These are phyloP conservation scores for Caenorhabditis panamensis DNA, from an alignment of 2,888 invertebrate species.

Conservation along the genomic window DNA sequence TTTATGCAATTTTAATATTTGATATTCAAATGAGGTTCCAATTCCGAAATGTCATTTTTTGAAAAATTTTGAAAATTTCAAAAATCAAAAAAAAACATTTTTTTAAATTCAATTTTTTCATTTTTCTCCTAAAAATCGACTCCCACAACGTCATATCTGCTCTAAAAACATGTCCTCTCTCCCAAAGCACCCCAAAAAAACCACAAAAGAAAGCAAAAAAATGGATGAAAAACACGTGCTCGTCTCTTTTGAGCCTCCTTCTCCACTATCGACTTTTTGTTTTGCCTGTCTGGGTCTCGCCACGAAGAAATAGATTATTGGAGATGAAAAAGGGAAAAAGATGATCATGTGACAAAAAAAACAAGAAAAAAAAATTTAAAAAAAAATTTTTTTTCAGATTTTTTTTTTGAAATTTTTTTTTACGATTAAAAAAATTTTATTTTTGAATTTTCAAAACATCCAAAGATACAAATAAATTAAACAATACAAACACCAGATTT, in stretches of 20 bases:
- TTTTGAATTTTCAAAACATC: neutral
- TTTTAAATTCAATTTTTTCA: neutral
- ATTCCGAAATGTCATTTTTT: neutral
- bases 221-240: neutral
- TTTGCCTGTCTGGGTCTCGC: conserved; percentile 7
- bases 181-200: neutral
- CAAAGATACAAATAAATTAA: neutral
- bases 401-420: neutral
- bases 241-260: neutral
- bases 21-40: no score
- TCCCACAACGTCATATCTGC: neutral
- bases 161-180: no score
- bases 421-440: neutral
- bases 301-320: neutral
- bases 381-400: no score
- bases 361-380: neutral
- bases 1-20: no score
- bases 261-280: conserved; percentile 4
- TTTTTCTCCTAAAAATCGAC: neutral
- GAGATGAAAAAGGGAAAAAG: neutral
- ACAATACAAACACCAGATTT: conserved; percentile 9
- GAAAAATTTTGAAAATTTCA: conserved; percentile 3
- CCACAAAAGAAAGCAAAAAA: neutral
- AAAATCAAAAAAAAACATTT: neutral
- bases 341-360: neutral